phyloP scores from a whole-genome alignment of 2,113 vertebrate genomes.

The Conger conger region DNA sequence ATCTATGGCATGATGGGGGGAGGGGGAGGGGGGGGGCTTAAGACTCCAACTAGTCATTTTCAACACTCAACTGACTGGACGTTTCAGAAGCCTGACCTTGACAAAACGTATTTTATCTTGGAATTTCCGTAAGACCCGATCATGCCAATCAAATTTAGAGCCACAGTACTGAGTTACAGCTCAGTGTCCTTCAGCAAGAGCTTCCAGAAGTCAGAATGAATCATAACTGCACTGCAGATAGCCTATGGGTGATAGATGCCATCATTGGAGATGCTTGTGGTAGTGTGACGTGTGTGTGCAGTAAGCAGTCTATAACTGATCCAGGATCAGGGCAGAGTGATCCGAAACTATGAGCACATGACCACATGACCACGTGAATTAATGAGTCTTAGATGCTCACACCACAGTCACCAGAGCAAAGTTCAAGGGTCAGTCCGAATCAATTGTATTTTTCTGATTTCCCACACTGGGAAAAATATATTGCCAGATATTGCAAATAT shows the following conservation, averaged over 20 bases:
- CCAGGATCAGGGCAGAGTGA: constrained; percentile 5
- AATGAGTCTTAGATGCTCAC: not conserved
- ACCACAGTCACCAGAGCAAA: not conserved
- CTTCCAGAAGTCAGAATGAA: not conserved
- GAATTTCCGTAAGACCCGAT: not conserved
- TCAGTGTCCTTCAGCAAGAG: not conserved
- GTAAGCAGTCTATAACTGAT: not conserved
- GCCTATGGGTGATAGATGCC: not conserved
- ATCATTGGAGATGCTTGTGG: not conserved
- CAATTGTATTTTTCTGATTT: not conserved
- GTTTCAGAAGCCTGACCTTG: not conserved
- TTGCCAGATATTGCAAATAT: too few relatives aligned
- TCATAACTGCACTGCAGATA: not conserved
- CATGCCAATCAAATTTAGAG: not conserved
- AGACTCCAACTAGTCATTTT: not conserved
- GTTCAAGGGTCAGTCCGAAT: not conserved
- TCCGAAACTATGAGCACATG: not conserved
- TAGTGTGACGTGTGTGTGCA: not conserved
- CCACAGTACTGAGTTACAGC: not conserved
- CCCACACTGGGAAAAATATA: too few relatives aligned
- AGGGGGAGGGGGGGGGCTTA: too few relatives aligned
- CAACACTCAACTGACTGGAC: not conserved
- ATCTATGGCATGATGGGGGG: too few relatives aligned
- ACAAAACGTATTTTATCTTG: not conserved
- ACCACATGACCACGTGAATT: not conserved